Evolutionary conservation across 2,113 vertebrate genomes (phyloP), one percentile per base, ranked within the genome.

Genomic region (Peucedramus taeniatus): DNA sequence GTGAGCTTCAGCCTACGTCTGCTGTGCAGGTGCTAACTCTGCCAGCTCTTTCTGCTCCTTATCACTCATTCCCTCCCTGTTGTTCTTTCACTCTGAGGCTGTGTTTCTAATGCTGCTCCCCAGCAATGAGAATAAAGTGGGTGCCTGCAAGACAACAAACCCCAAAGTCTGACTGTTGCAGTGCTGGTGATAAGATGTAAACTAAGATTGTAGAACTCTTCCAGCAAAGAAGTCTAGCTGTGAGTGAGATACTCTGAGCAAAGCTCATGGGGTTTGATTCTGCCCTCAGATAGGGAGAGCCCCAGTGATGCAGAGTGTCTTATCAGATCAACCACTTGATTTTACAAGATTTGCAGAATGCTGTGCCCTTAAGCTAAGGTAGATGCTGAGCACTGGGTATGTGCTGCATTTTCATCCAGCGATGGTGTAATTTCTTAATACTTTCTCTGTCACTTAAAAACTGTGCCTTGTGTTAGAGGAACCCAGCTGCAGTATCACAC

Each of bases 271-370:
- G 85, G 87, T 72, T 96, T 92, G 96, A 97, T 94, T 77, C 68
- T 89, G 63, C 77, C 92, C 94, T 76, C 81, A 94, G 96, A 96
- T 93, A 95, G 94, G 84, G 51, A 81, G 76, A 76, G 83, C 71
- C 83, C 45, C 82, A 63, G 89, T 50, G 10, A 83, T 47, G 86
- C 14, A 3, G 70, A 86, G 86, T 75, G n/a, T 88, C 91, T 97
- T 88, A 87, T 90, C 57, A 93, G 89, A 97, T 97, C 87, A 97
- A 66, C 60, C 84, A 83, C 65, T 94, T 95, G 96, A 97, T 97
- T 94, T 96, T 91, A 97, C 97, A 97, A 95, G 94, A 94, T 92
- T 69, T 88, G 78, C 86, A 94, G 91, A 89, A 69, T 77, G 89
- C 81, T 86, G 51, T 94, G 76, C 86, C 94, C 61, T 59, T 81